Evolutionary conservation across 2,888 invertebrate species (phyloP).

Genomic region (Bimastos eiseni): DNA sequence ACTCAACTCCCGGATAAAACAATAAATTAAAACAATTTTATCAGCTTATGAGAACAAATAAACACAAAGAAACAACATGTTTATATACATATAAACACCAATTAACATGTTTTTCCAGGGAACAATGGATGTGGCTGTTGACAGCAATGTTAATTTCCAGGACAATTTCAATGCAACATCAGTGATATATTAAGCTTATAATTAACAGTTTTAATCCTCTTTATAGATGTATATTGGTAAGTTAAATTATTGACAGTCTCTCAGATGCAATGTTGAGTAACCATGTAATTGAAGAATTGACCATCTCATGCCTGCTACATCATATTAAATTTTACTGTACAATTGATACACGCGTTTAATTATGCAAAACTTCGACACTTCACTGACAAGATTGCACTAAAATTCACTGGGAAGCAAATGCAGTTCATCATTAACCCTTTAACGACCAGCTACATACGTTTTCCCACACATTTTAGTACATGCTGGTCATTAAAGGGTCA

Average conservation of each 20-base stretch:
- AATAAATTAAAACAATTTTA: not conserved
- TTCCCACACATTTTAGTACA: no score
- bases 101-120: not conserved
- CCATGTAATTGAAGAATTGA: not conserved
- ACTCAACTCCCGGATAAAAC: not conserved
- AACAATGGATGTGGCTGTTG: not conserved
- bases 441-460: no score
- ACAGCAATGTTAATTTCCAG: not conserved
- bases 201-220: not conserved
- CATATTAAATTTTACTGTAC: not conserved
- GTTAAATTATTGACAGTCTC: not conserved
- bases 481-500: no score
- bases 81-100: slow-evolving; percentile 22
- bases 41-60: not conserved
- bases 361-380: not conserved
- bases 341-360: not conserved
- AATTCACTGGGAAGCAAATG: no score
- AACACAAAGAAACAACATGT: not conserved
- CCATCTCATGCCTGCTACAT: not conserved
- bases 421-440: no score
- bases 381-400: no score
- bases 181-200: not conserved
- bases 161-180: not conserved
- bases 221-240: not conserved
- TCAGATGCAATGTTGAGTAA: not conserved